Percentiles rank a stretch among this genome's conserved stretches.
Conservation (phyloP, 2,113 vertebrate genomes). For the Coreoperca whiteheadi region DNA sequence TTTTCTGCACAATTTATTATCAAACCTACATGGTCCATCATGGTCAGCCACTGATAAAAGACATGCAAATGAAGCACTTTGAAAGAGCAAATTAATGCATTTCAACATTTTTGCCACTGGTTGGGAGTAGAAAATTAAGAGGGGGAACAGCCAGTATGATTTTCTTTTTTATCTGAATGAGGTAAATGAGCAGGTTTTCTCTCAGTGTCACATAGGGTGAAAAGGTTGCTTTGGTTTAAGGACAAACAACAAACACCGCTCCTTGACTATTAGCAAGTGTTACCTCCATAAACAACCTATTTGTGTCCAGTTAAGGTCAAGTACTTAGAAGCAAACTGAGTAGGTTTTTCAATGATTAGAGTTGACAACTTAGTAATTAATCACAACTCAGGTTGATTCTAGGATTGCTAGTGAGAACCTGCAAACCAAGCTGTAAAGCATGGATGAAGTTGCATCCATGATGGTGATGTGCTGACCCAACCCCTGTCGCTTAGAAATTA, state of each 20-base stretch:
- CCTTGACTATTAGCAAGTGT: slow-evolving; percentile 7
- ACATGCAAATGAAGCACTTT: slow-evolving; percentile 44
- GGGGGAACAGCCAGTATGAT: neutral
- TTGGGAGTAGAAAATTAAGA: neutral
- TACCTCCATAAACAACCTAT: slow-evolving; percentile 35
- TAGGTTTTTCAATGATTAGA: slow-evolving; percentile 37
- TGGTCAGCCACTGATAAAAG: slow-evolving; percentile 38
- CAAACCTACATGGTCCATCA: slow-evolving; percentile 23
- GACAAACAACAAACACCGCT: slow-evolving; percentile 6
- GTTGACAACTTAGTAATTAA: slow-evolving; percentile 37
- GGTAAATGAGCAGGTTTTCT: slow-evolving; percentile 28
- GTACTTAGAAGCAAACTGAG: slow-evolving; percentile 17
- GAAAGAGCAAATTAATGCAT: slow-evolving; percentile 21
- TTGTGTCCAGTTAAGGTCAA: slow-evolving; percentile 26
- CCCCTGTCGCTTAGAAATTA: too few relatives aligned
- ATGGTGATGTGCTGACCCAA: too few relatives aligned
- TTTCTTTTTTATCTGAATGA: slow-evolving; percentile 16
- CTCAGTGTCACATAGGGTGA: neutral
- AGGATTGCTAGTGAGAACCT: too few relatives aligned
- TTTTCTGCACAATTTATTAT: slow-evolving; percentile 27
- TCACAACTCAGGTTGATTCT: neutral
- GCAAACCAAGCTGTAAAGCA: too few relatives aligned
- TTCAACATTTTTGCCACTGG: slow-evolving; percentile 26
- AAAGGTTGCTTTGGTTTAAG: neutral
- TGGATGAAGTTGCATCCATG: too few relatives aligned